Conservation (phyloP, 2,888 invertebrate genomes). For the Leptinotarsa rubiginosa region DNA sequence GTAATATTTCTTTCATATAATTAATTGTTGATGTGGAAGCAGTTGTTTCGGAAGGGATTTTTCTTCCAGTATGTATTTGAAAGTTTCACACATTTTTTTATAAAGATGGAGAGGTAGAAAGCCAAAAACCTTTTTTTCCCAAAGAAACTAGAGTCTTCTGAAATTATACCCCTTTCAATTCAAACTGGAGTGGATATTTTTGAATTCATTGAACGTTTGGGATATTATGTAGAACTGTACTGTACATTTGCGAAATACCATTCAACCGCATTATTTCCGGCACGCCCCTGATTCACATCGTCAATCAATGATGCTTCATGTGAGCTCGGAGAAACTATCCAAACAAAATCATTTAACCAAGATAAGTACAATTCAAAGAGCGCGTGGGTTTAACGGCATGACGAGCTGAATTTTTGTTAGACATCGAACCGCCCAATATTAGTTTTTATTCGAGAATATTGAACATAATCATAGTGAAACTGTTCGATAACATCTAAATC, state of each 20-base stretch:
- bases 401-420: constrained; percentile 42
- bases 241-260: too few relatives aligned
- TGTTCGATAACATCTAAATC: constrained; percentile 45
- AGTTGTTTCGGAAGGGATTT: too few relatives aligned
- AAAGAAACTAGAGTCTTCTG: too few relatives aligned
- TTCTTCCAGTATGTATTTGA: too few relatives aligned
- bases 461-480: constrained; percentile 43
- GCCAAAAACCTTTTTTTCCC: too few relatives aligned
- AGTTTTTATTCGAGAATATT: constrained; percentile 44
- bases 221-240: too few relatives aligned
- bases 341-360: constrained; percentile 37
- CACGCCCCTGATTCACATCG: constrained; percentile 29
- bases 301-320: constrained; percentile 30
- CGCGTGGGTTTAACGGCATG: constrained; percentile 42
- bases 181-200: neutral
- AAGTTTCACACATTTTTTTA: too few relatives aligned
- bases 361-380: constrained; percentile 35
- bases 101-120: too few relatives aligned
- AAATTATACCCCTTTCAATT: too few relatives aligned
- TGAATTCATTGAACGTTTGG: neutral
- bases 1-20: too few relatives aligned
- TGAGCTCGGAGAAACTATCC: constrained; percentile 32
- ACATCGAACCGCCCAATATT: constrained; percentile 44
- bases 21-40: too few relatives aligned
- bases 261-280: neutral